Evolutionary conservation across 2,113 vertebrate genomes (phyloP).

Genomic region (Dicaeum eximium): DNA sequence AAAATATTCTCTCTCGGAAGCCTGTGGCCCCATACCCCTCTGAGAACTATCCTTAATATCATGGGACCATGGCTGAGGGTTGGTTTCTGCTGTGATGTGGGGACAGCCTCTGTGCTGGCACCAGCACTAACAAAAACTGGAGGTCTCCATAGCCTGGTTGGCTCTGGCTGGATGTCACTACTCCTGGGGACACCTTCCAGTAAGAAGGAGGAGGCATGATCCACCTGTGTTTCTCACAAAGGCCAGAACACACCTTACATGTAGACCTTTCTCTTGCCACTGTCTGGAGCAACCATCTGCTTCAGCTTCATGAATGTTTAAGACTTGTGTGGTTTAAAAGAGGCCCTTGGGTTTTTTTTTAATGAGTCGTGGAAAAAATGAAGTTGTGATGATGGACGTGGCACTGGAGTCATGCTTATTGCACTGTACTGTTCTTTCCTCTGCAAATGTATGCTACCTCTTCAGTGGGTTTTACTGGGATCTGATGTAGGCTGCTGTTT

Average conservation of each 20-base stretch:
- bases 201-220: neutral
- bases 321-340: neutral
- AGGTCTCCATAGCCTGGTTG: neutral
- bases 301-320: neutral
- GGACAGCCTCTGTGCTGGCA: neutral
- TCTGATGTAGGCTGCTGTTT: neutral
- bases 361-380: neutral
- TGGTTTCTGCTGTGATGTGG: neutral
- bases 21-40: neutral
- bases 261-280: neutral
- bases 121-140: neutral
- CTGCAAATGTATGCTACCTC: neutral
- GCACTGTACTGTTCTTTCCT: neutral
- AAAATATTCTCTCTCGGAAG: neutral
- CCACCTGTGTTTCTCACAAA: neutral
- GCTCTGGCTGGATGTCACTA: neutral
- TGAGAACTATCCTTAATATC: neutral
- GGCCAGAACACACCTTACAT: neutral
- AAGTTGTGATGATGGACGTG: neutral
- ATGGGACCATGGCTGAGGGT: fast-evolving
- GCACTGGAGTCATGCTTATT: neutral
- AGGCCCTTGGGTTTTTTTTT: neutral
- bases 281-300: neutral
- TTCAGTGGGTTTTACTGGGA: neutral
- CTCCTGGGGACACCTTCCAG: neutral